Conservation (phyloP, 1,140 invertebrate species). For the Phenacoccus solenopsis region DNA sequence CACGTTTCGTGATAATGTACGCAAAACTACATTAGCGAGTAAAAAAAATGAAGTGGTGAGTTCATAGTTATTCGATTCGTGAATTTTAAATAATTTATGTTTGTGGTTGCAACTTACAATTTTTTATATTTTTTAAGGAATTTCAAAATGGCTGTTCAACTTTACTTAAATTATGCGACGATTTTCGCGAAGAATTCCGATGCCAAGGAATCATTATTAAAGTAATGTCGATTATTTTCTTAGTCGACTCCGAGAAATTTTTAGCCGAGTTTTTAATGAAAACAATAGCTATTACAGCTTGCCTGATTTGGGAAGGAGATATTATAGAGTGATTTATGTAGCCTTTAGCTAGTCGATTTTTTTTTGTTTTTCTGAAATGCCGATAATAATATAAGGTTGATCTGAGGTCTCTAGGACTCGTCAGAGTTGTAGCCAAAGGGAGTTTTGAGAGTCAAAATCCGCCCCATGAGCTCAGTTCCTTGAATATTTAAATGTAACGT, state of each 20-base stretch:
- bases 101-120: no score
- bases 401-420: no score
- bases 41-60: neutral
- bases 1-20: neutral
- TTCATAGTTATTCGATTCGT: neutral
- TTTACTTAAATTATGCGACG: neutral
- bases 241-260: no score
- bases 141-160: neutral
- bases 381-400: no score
- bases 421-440: no score
- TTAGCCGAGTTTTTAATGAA: no score
- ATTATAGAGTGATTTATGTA: neutral
- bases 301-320: no score
- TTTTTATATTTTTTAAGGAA: neutral
- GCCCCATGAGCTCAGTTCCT: no score
- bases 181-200: neutral
- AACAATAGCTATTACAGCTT: no score
- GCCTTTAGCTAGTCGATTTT: neutral
- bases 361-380: neutral
- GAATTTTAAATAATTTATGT: neutral
- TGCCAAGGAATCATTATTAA: neutral
- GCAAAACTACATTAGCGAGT: neutral
- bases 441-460: no score
- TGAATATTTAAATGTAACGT: no score
- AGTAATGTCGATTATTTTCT: neutral